Percentiles rank a stretch among this genome's conserved stretches.
Conservation (phyloP, 1,140 invertebrate species). For the Goniozus legneri region DNA sequence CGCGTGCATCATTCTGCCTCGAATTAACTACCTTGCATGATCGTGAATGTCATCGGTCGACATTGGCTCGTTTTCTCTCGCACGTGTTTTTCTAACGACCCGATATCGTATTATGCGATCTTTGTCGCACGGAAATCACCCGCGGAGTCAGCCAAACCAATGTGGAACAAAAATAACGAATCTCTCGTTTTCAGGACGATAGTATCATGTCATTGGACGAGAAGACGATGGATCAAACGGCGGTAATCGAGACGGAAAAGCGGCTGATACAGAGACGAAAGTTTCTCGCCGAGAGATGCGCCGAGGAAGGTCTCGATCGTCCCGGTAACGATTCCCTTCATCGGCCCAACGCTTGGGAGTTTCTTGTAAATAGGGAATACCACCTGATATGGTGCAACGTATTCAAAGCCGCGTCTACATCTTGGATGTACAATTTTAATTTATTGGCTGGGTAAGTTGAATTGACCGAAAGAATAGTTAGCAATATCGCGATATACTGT, state of each 20-base stretch:
- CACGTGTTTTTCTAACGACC: too few relatives aligned
- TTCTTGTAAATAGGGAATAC: constrained; percentile 73
- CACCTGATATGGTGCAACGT: constrained; percentile 83
- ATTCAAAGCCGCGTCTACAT: constrained; percentile 82
- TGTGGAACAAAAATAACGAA: neutral
- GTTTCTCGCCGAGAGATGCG: constrained; percentile 53
- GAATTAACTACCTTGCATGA: too few relatives aligned
- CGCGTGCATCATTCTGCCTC: too few relatives aligned
- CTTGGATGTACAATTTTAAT: constrained; percentile 89
- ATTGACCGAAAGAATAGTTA: neutral
- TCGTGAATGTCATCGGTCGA: too few relatives aligned
- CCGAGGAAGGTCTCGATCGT: constrained; percentile 54
- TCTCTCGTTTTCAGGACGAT: neutral
- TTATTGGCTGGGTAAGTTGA: constrained; percentile 67
- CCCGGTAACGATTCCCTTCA: constrained; percentile 65
- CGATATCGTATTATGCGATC: too few relatives aligned
- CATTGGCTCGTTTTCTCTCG: too few relatives aligned
- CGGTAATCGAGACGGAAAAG: constrained; percentile 48
- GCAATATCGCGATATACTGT: neutral
- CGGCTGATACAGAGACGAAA: constrained; percentile 52
- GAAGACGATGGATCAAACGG: constrained; percentile 37
- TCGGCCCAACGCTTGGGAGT: constrained; percentile 78
- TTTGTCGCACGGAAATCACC: too few relatives aligned
- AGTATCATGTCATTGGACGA: constrained; percentile 39
- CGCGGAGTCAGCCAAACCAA: too few relatives aligned